Evolutionary conservation across 1,140 invertebrate genomes (phyloP).

Genomic region (Aradophagus sp.): DNA sequence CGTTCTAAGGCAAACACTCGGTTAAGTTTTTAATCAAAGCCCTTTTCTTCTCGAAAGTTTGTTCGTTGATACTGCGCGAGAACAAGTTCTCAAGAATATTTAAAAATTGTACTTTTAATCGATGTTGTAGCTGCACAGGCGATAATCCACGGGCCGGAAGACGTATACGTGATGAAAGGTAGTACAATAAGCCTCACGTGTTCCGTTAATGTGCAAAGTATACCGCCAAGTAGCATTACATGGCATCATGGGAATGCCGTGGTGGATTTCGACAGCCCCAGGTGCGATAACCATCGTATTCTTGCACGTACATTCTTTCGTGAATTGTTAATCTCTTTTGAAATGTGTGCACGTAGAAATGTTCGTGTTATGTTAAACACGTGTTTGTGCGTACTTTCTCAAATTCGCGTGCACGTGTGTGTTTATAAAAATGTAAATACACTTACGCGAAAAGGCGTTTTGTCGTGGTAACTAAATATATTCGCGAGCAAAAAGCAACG

Average conservation of each 20-base stretch:
- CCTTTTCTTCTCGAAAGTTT: too few relatives aligned
- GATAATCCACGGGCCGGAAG: slow-evolving; percentile 87
- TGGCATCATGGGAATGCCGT: slow-evolving; percentile 89
- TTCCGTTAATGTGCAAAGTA: slow-evolving; percentile 90
- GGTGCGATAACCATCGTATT: slow-evolving; percentile 69
- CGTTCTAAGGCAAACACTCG: too few relatives aligned
- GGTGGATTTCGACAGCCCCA: slow-evolving; percentile 89
- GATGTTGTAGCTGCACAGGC: slow-evolving; percentile 88
- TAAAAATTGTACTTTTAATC: slow-evolving; percentile 45
- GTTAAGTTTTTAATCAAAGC: too few relatives aligned
- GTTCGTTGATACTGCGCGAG: too few relatives aligned
- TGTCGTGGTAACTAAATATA: slow-evolving; percentile 13
- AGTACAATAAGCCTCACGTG: slow-evolving; percentile 92
- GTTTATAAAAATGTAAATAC: background rate
- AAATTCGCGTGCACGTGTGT: too few relatives aligned
- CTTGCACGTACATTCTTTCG: slow-evolving; percentile 28
- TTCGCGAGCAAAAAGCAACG: background rate
- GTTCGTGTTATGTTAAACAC: background rate
- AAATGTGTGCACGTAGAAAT: too few relatives aligned
- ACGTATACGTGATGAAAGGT: slow-evolving; percentile 91
- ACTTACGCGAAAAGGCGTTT: slow-evolving; percentile 15
- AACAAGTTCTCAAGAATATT: too few relatives aligned
- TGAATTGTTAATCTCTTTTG: background rate
- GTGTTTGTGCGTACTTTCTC: too few relatives aligned
- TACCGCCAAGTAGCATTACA: slow-evolving; percentile 83